These are phyloP conservation scores for Gallinago stenura DNA, from an alignment of 2,797 vertebrate species.

Conservation along the genomic window DNA sequence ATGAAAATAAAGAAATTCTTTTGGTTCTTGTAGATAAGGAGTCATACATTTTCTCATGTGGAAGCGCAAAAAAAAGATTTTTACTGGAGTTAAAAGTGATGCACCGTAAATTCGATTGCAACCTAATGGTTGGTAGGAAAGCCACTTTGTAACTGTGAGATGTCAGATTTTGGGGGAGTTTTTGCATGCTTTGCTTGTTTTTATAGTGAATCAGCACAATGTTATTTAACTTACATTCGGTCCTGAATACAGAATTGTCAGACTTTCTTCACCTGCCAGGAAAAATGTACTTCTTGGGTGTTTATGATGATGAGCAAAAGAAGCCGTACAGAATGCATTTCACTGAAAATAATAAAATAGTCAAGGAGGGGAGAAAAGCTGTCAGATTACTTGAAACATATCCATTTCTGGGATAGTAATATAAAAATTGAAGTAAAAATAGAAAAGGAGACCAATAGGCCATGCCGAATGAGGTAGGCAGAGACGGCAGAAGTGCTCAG, in stretches of 20 bases:
- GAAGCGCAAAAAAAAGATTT: not conserved
- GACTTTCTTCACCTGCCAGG: not conserved
- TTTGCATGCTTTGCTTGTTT: not conserved
- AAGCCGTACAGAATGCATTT: not conserved
- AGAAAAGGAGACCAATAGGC: not conserved
- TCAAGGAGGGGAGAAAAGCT: not conserved
- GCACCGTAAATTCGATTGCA: not conserved
- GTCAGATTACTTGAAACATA: not conserved
- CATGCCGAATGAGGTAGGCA: not conserved
- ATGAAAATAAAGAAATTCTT: not conserved
- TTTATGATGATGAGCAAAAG: not conserved
- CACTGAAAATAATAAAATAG: conserved; percentile 11
- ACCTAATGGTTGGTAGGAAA: not conserved
- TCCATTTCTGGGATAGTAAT: not conserved
- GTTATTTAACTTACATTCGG: not conserved
- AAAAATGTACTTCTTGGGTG: not conserved
- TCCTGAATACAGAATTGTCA: not conserved
- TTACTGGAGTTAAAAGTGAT: not conserved
- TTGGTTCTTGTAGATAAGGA: not conserved
- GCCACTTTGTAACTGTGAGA: not conserved
- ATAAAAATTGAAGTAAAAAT: not conserved
- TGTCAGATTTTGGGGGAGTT: not conserved
- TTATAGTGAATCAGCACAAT: not conserved
- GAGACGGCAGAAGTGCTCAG: not conserved
- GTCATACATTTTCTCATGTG: not conserved